phyloP scores from a whole-genome alignment of 2,113 vertebrate species.

The Proterorhinus semilunaris region DNA sequence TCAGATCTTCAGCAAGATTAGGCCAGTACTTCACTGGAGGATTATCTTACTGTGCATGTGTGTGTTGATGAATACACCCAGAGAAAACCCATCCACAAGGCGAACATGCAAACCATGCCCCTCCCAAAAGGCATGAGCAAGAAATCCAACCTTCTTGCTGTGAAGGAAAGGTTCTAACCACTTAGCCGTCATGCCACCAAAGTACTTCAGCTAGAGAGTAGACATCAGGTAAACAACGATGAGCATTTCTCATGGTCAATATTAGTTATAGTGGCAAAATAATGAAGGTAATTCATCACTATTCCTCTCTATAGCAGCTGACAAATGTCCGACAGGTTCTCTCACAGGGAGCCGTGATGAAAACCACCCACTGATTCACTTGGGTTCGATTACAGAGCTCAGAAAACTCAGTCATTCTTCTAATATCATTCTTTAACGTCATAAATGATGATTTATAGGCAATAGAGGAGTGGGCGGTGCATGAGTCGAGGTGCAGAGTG shows the following conservation, averaged over 20 bases:
- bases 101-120: too few relatives aligned
- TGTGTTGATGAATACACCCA: too few relatives aligned
- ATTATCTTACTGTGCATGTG: too few relatives aligned
- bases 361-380: slow-evolving; percentile 41
- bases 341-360: slow-evolving; percentile 36
- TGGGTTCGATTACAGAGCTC: slow-evolving; percentile 24
- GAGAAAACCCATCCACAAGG: too few relatives aligned
- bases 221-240: slow-evolving; percentile 12
- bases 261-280: slow-evolving; percentile 12
- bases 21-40: too few relatives aligned
- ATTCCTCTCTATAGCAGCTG: slow-evolving; percentile 28
- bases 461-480: slow-evolving; percentile 15
- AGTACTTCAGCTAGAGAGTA: slow-evolving; percentile 9
- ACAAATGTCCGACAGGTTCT: slow-evolving; percentile 45
- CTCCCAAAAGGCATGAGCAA: too few relatives aligned
- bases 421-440: slow-evolving; percentile 46
- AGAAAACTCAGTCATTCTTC: slow-evolving; percentile 42
- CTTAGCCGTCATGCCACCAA: too few relatives aligned
- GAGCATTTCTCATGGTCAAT: slow-evolving; percentile 15
- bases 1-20: too few relatives aligned
- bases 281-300: slow-evolving; percentile 40
- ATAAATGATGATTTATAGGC: slow-evolving; percentile 67
- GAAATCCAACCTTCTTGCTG: too few relatives aligned
- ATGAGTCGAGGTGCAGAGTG: slow-evolving; percentile 31
- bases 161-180: too few relatives aligned